These are phyloP conservation scores for Gallinago jamesoni DNA, from an alignment of 2,113 vertebrate genomes.

Conservation along the genomic window DNA sequence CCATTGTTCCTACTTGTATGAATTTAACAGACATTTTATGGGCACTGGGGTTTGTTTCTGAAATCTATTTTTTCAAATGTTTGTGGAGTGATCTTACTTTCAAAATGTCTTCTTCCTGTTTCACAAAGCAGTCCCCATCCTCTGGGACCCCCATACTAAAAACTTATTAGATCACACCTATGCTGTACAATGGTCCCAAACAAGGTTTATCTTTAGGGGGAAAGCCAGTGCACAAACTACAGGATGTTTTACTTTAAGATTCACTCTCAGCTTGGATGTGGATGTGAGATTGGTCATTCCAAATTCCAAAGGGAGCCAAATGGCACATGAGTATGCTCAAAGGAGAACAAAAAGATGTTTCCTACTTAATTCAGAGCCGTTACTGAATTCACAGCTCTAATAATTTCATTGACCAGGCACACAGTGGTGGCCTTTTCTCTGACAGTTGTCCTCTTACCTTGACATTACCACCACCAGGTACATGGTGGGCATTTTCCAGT, in stretches of 20 bases:
- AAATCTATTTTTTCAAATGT: neutral
- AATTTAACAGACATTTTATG: neutral
- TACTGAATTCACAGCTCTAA: neutral
- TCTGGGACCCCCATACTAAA: neutral
- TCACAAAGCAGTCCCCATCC: neutral
- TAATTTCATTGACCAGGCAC: neutral
- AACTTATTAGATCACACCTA: neutral
- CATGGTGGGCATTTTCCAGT: slow-evolving; percentile 93
- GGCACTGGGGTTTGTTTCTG: neutral
- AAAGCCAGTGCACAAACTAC: neutral
- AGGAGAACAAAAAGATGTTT: neutral
- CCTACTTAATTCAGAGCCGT: neutral
- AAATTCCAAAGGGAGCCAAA: neutral
- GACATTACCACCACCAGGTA: slow-evolving; percentile 87
- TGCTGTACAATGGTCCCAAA: neutral
- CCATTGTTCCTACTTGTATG: neutral
- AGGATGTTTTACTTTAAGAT: neutral
- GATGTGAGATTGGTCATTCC: neutral
- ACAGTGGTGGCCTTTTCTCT: neutral
- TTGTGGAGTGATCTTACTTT: neutral
- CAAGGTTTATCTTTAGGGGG: neutral
- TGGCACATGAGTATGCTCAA: neutral
- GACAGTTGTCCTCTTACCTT: slow-evolving; percentile 78
- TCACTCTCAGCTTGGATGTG: neutral
- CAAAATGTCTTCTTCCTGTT: neutral